A percentile compares a stretch with the other conserved stretches of the same genome.
phyloP scores from a whole-genome alignment of 1,140 invertebrate species.

The Drosophila truncata region DNA sequence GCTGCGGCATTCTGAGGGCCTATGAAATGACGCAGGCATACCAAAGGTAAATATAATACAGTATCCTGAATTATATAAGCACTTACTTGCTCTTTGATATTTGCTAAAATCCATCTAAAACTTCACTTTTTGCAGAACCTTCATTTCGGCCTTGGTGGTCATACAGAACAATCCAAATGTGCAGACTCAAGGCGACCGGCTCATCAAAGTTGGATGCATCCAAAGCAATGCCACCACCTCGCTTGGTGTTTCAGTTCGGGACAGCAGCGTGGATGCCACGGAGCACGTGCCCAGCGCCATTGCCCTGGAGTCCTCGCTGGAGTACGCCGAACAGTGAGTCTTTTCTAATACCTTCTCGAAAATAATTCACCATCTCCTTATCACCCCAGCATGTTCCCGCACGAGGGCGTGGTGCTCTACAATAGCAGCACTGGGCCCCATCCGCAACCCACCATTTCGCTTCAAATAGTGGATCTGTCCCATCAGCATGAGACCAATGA shows the following conservation, averaged over 20 bases:
- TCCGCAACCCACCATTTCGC: constrained; percentile 65
- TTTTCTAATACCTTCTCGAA: no score
- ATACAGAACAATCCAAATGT: constrained; percentile 89
- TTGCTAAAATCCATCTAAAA: constrained; percentile 35
- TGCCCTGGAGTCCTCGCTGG: constrained; percentile 75
- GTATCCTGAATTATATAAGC: neutral
- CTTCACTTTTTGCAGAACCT: constrained; percentile 82
- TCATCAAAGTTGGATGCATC: constrained; percentile 88
- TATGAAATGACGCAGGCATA: constrained; percentile 78
- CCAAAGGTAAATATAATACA: constrained; percentile 46
- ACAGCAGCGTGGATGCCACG: constrained; percentile 46
- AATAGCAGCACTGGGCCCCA: constrained; percentile 59
- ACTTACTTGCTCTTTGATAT: neutral
- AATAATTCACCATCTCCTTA: neutral
- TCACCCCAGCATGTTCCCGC: constrained; percentile 51
- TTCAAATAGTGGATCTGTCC: constrained; percentile 78
- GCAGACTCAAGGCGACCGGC: constrained; percentile 88
- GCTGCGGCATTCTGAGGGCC: constrained; percentile 77
- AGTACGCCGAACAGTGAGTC: constrained; percentile 71
- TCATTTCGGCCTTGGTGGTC: constrained; percentile 88
- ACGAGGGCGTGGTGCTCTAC: constrained; percentile 65
- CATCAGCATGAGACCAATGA: constrained; percentile 80
- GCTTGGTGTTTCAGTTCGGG: constrained; percentile 24
- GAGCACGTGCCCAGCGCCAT: constrained; percentile 74
- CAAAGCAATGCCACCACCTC: constrained; percentile 76